Percentiles rank a stretch among this genome's conserved stretches.
phyloP scores from a whole-genome alignment of 2,797 vertebrate species.

The Lateolabrax maculatus region DNA sequence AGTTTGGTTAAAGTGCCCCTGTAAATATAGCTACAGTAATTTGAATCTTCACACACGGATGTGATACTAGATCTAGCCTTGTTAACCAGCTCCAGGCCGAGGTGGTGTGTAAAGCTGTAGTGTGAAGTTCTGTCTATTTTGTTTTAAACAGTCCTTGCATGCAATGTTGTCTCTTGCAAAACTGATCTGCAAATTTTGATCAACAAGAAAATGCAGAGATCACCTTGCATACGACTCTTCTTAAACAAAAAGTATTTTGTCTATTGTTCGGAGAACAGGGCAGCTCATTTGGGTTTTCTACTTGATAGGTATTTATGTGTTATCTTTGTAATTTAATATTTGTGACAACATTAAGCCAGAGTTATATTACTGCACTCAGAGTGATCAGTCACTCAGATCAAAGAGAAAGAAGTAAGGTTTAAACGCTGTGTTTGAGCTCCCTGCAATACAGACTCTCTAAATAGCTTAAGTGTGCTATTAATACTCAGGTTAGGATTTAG shows the following conservation, averaged over 20 bases:
- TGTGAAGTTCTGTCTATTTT: no score
- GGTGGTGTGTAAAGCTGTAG: not conserved
- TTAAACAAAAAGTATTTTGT: not conserved
- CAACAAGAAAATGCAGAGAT: not conserved
- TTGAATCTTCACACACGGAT: not conserved
- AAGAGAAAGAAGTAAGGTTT: slow-evolving; percentile 26
- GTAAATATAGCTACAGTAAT: no score
- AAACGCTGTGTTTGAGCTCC: slow-evolving; percentile 35
- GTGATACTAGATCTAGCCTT: not conserved
- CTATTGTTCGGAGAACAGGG: no score
- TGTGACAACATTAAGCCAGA: not conserved
- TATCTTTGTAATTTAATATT: no score
- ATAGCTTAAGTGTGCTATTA: slow-evolving; percentile 71
- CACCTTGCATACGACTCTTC: not conserved
- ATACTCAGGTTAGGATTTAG: slow-evolving; percentile 68
- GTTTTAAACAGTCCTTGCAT: no score
- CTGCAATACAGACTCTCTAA: slow-evolving; percentile 60
- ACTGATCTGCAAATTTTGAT: not conserved
- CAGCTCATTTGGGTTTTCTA: not conserved
- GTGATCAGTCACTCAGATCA: slow-evolving; percentile 11
- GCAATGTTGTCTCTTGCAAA: no score
- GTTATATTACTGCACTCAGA: not conserved
- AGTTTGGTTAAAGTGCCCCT: not conserved
- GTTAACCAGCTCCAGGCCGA: not conserved
- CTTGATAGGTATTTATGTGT: not conserved